Evolutionary conservation across 2,888 invertebrate species (phyloP), one percentile per base, ranked within the genome.

Genomic region (Callosobruchus maculatus): DNA sequence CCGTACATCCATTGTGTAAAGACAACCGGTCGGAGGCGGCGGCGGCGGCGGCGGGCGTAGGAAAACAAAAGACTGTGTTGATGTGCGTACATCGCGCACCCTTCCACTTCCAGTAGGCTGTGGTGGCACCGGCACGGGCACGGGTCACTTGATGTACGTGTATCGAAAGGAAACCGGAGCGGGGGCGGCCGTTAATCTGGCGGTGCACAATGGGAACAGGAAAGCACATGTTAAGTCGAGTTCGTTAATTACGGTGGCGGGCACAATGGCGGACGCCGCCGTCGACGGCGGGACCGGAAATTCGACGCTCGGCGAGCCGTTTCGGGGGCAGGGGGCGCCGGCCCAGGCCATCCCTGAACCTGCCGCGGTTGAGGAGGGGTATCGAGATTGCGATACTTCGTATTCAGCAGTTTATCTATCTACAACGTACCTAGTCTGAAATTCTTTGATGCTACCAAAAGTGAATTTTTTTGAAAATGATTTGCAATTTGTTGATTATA

Each of bases 171-270:
- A 30, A 86, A 86, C 83, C 84, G 82, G 83, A 68, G 72, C 5
- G 7, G 84, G 83, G 67, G 83, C 86, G 83, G 67, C 83, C 86
- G 86, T 87, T 87, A 87, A 87, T 87, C 86, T 85, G 82, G 80
- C 85, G 85, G 84, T 84, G 85, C 81, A 88, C 88, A 88, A 88
- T 87, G 86, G 87, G 81, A 84, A 83, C 88, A 88, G 88, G 88
- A 88, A 88, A 88, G 88, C 88, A 88, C 88, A 88, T 88, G 88
- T 88, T 88, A 88, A 87, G 87, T 88, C 88, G 88, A 88, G 88
- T 88, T 88, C 86, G 87, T 88, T 88, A 88, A 88, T 88, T 87
- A 87, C 85, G 86, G 85, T 86, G 85, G 86, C 85, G 84, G 83
- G 83, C 84, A 77, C 77, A 77, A 77, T 77, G 77, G 77, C 72